phyloP scores from a whole-genome alignment of 1,140 invertebrate species.

The Tetramorium simillimum region DNA sequence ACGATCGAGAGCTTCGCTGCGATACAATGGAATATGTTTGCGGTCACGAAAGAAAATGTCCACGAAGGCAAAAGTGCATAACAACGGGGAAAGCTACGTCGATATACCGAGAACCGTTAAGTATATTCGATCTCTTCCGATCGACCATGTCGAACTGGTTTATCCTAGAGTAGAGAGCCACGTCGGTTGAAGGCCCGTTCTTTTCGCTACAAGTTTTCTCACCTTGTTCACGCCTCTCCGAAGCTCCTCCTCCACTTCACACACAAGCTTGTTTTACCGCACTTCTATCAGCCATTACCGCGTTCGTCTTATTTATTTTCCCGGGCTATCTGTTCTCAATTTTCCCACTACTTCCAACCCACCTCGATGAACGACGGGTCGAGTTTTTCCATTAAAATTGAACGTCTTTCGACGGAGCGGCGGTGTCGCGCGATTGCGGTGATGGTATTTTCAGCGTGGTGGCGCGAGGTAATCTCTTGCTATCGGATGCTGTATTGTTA shows the following conservation, averaged over 20 bases:
- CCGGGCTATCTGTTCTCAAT: slow-evolving; percentile 25
- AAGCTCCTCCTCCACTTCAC: not conserved
- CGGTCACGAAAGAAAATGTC: not conserved
- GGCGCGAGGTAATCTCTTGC: slow-evolving; percentile 21
- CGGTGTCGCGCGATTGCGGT: not conserved
- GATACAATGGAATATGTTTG: not conserved
- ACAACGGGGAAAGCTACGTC: not conserved
- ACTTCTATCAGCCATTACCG: slow-evolving; percentile 16
- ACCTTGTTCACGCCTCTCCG: not conserved
- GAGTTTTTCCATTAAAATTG: slow-evolving; percentile 53
- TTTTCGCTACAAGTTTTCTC: not conserved
- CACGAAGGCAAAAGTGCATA: not conserved
- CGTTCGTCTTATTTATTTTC: slow-evolving; percentile 43
- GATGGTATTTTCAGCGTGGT: slow-evolving; percentile 27
- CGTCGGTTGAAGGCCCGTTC: not conserved
- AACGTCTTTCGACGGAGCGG: slow-evolving; percentile 4
- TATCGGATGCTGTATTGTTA: slow-evolving; percentile 48
- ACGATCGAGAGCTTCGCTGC: not conserved
- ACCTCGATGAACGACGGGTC: not conserved
- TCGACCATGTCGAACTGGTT: slow-evolving; percentile 13
- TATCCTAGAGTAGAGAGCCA: not conserved
- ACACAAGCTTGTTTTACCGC: slow-evolving; percentile 25
- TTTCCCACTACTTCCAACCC: not conserved
- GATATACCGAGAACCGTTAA: not conserved
- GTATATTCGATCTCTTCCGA: not conserved